These are phyloP conservation scores for Martes martes DNA, from an alignment of 2,113 vertebrate species.

Conservation along the genomic window DNA sequence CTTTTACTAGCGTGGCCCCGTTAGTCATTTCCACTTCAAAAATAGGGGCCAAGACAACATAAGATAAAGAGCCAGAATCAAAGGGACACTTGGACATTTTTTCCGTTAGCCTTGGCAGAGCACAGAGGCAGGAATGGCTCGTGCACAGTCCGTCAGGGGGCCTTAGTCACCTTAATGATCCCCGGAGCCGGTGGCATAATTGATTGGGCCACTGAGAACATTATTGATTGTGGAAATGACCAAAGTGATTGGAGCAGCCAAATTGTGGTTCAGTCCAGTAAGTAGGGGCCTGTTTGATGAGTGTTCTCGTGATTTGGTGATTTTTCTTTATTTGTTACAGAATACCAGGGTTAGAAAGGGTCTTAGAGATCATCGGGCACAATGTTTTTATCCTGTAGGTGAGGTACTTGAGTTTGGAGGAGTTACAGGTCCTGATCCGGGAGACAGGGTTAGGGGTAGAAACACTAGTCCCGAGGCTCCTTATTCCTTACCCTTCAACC, in stretches of 20 bases:
- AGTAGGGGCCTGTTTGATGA: slow-evolving; percentile 1
- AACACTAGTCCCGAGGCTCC: neutral
- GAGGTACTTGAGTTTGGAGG: neutral
- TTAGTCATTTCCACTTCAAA: slow-evolving; percentile 17
- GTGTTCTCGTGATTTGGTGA: neutral
- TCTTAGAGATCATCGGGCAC: neutral
- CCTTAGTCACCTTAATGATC: neutral
- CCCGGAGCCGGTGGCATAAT: neutral
- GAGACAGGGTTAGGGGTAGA: neutral
- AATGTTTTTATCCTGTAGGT: neutral
- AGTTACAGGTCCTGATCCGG: neutral
- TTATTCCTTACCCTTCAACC: neutral
- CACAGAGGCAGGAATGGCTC: neutral
- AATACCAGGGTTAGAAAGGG: slow-evolving; percentile 5
- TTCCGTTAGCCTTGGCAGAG: neutral
- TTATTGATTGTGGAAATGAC: slow-evolving; percentile 21
- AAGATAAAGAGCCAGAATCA: neutral
- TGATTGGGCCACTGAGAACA: neutral
- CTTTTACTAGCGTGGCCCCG: neutral
- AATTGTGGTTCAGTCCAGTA: neutral
- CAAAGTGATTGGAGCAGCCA: slow-evolving; percentile 36
- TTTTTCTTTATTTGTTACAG: slow-evolving; percentile 33
- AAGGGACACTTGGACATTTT: neutral
- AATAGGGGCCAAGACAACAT: neutral
- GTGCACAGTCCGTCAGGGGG: neutral